A percentile compares a stretch with the other conserved stretches of the same genome.
phyloP scores from a whole-genome alignment of 2,113 vertebrate genomes.

The Columbina picui region DNA sequence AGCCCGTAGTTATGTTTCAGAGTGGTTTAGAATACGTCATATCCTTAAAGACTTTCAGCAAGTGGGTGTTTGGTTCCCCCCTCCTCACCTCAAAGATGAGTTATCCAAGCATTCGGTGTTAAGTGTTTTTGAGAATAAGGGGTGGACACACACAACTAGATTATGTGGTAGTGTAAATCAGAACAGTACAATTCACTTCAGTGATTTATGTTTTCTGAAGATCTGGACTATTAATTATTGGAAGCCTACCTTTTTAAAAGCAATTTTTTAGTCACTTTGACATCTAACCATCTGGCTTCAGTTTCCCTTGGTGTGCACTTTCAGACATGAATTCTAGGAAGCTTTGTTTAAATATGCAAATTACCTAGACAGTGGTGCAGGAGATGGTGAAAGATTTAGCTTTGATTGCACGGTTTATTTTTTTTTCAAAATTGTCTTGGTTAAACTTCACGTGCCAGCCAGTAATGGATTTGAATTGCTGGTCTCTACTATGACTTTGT shows the following conservation, averaged over 20 bases:
- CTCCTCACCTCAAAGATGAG: background rate
- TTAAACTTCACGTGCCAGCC: background rate
- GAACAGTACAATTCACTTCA: background rate
- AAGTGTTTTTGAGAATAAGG: background rate
- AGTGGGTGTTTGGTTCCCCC: background rate
- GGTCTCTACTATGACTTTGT: background rate
- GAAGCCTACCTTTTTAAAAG: slow-evolving; percentile 49
- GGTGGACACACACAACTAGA: background rate
- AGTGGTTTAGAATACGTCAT: background rate
- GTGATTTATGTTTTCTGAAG: background rate
- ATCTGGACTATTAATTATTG: slow-evolving; percentile 19
- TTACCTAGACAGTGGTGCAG: background rate
- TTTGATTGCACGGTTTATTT: background rate
- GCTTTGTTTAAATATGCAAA: slow-evolving; percentile 27
- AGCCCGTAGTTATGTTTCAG: background rate
- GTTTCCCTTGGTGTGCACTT: background rate
- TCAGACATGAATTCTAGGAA: background rate
- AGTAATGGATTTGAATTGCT: background rate
- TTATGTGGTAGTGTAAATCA: slow-evolving; percentile 5
- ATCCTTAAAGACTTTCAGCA: background rate
- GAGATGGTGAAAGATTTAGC: background rate
- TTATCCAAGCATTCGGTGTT: slow-evolving; percentile 7
- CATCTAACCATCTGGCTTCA: slow-evolving; percentile 54
- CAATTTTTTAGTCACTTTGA: slow-evolving; percentile 46
- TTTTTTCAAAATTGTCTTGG: background rate